Base-by-base conservation (phyloP, 2,888 invertebrate species). In the Hypolimnas misippus region DNA sequence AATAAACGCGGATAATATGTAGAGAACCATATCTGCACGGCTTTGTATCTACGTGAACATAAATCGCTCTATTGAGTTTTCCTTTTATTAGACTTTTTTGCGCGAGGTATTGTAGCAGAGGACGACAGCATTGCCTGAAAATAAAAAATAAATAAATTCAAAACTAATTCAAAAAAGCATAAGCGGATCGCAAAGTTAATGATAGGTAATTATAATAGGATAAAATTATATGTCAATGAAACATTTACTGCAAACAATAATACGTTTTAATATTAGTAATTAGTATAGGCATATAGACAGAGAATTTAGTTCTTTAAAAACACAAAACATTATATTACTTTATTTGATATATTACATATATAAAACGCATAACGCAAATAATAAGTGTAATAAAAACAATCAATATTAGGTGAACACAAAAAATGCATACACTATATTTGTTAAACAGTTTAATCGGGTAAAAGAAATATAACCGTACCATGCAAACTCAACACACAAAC, bases 71-170 rank as follows among this genome's bases (percentile, higher is more conserved):
- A 91, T 78, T 90, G 90, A 59, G 91, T 94, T 93, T 95, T 95
- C 92, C 95, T 94, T 93, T 95, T 96, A 82, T 92, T 93, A 67
- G 94, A 85, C 87, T 95, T 95, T 93, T 95, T 95, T 91, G 93
- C 94, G 83, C 95, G 94, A 73, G 96, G 96, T 73, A 96, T 92
- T 73, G 96, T 96, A 80, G 95, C 95, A 84, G 93, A 94, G 79
- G 93, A 94, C 79, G 94, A 89, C 88, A 93, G 89, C 87, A 93
- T 89, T 83, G 94, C 94, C 95, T 95, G 93, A 78, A 94, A 94
- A 87, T 86, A 87, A 86, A 92, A 77, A 79, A 79, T 79, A 86
- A 73, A 76, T 77, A 85, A 85, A 76, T 76, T 65, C 76, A 64
- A 66, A 68, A 67, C 42, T 59, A 64, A 61, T 56, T 33, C 21